Evolutionary conservation across 1,140 invertebrate species (phyloP).

Genomic region (Drosophila lacteicornis): DNA sequence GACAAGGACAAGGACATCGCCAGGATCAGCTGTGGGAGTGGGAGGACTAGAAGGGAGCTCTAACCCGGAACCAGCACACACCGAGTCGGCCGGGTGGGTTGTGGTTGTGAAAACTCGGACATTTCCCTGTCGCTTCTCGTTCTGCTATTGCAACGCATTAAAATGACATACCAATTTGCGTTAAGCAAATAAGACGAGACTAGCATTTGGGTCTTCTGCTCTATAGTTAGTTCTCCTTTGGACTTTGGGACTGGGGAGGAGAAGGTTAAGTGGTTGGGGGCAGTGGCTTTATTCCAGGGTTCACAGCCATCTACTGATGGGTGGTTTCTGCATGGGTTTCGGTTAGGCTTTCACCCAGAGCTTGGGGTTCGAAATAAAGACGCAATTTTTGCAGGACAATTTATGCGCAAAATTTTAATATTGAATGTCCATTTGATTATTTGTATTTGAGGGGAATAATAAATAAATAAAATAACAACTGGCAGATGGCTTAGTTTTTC

Average conservation of each 20-base stretch:
- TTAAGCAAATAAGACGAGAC: slow-evolving; percentile 80
- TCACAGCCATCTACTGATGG: slow-evolving; percentile 2
- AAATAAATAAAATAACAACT: background rate
- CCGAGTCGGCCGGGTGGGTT: slow-evolving; percentile 19
- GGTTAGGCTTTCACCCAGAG: background rate
- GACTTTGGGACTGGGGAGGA: slow-evolving; percentile 11
- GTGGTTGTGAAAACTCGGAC: slow-evolving; percentile 38
- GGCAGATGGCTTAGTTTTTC: too few species aligned
- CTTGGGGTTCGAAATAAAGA: background rate
- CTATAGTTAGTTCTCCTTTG: slow-evolving; percentile 20
- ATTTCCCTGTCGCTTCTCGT: slow-evolving; percentile 35
- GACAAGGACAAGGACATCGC: slow-evolving; percentile 41
- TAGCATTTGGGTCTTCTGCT: slow-evolving; percentile 45
- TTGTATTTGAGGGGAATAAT: background rate
- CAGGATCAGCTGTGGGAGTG: slow-evolving; percentile 6
- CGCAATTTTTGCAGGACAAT: slow-evolving; percentile 1
- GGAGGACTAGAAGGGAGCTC: background rate
- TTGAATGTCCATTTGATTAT: background rate
- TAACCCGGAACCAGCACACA: slow-evolving; percentile 28
- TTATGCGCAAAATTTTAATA: background rate
- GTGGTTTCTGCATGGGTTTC: slow-evolving; percentile 4
- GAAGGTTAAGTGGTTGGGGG: slow-evolving; percentile 12
- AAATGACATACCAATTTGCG: slow-evolving; percentile 81
- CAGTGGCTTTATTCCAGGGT: slow-evolving; percentile 10
- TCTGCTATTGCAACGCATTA: slow-evolving; percentile 69